phyloP scores from a whole-genome alignment of 2,797 vertebrate species.

The Smutsia gigantea region DNA sequence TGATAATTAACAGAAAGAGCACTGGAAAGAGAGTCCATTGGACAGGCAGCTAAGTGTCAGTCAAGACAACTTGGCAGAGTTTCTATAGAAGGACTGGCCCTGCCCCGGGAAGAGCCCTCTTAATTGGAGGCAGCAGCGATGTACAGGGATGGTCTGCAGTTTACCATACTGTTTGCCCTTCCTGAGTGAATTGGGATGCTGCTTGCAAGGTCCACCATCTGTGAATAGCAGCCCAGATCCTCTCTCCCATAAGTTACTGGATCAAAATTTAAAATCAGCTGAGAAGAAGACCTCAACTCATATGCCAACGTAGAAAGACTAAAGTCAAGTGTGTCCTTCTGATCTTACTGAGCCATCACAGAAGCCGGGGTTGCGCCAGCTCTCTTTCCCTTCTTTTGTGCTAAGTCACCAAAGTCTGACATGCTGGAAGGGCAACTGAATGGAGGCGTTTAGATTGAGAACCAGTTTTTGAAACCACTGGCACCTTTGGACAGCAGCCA shows the following conservation, averaged over 20 bases:
- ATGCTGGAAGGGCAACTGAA: not conserved
- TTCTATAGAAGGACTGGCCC: not conserved
- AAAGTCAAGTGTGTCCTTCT: not conserved
- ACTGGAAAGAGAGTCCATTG: not conserved
- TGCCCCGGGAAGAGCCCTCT: not conserved
- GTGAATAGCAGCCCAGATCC: not conserved
- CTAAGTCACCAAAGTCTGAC: not conserved
- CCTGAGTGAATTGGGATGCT: not conserved
- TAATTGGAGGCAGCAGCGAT: not conserved
- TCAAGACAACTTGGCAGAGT: not conserved
- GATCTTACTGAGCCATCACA: not conserved
- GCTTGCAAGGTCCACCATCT: not conserved
- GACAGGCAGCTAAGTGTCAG: not conserved
- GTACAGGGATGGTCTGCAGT: not conserved
- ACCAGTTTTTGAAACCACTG: not conserved
- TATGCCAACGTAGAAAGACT: not conserved
- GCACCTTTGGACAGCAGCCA: not conserved
- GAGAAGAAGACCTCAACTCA: not conserved
- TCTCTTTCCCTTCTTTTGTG: not conserved
- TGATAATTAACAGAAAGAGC: not conserved
- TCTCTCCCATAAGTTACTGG: not conserved
- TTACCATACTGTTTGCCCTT: accelerated
- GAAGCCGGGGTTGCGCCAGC: not conserved
- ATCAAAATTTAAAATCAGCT: not conserved
- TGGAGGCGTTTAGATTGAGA: not conserved